Evolutionary conservation across 2,888 invertebrate genomes (phyloP).

Genomic region (Plemyria rubiginata): DNA sequence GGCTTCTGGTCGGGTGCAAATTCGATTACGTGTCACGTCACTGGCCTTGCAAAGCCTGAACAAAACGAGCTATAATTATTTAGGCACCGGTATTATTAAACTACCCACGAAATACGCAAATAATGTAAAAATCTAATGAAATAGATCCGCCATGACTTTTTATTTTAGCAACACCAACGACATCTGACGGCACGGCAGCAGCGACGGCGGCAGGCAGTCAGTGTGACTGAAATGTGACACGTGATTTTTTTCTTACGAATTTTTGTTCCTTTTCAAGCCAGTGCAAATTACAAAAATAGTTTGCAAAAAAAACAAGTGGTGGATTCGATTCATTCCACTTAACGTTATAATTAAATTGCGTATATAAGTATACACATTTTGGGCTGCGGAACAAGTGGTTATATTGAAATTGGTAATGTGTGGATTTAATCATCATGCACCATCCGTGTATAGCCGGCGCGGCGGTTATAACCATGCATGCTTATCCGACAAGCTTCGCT

Average conservation of each 20-base stretch:
- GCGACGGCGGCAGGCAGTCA: background rate
- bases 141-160: slow-evolving; percentile 83
- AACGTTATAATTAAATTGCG: too few species aligned
- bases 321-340: too few species aligned
- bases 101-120: slow-evolving; percentile 81
- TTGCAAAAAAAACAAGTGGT: too few species aligned
- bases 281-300: slow-evolving; percentile 36
- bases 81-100: slow-evolving; percentile 73
- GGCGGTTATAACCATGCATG: too few species aligned
- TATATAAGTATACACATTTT: too few species aligned
- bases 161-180: slow-evolving; percentile 74
- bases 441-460: too few species aligned
- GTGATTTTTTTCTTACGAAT: slow-evolving; percentile 72
- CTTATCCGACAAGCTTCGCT: too few species aligned
- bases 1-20: slow-evolving; percentile 56
- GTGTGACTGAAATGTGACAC: slow-evolving; percentile 63
- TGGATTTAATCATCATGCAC: too few species aligned
- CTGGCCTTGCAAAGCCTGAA: slow-evolving; percentile 67
- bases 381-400: too few species aligned
- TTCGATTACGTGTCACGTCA: slow-evolving; percentile 66
- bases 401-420: too few species aligned
- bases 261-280: slow-evolving; percentile 70
- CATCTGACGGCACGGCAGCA: slow-evolving; percentile 78
- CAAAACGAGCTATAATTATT: slow-evolving; percentile 68
- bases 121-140: slow-evolving; percentile 73